Base-by-base conservation (phyloP, 1,140 invertebrate genomes). In the Latrodectus geometricus region DNA sequence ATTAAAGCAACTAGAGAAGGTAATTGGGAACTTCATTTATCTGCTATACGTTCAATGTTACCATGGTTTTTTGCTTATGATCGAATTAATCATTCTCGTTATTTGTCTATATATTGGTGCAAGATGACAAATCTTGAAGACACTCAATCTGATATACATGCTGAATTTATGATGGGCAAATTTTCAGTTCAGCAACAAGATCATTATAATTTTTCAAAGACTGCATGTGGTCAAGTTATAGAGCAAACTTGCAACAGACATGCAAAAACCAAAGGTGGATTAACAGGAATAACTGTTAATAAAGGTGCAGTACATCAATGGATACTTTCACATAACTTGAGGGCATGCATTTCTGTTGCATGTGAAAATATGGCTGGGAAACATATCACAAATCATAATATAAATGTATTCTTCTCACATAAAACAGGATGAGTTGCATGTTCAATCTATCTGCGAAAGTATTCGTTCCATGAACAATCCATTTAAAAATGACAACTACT, bases 211-310 rank as follows among this genome's bases (percentile, higher is more conserved):
- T 78, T 78, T 66, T 61, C 20, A 12, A 20, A 61, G 12, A 65
- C 86, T 88, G 15, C 88, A 23, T 83, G 86, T 2, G 88, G 87
- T 69, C 83, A 89, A 76, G 77, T 79, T 9, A 69, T 85, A 2
- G 85, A 88, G 69, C 77, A 88, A 87, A 88, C n/a, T 9, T 80
- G 82, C 2, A 89, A 88, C 65, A 77, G 54, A 70, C 88, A 88
- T 70, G 5, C 84, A 4, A 79, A 89, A 78, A 66, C 52, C 20
- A 78, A 48, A 49, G 61, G 76, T 48, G n/a, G n/a, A 65, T 23
- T 65, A 61, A 61, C 21, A 17, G 61, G 52, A 65, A 61, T 65
- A 78, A 35, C 35, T 35, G 35, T 35, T 35, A 35, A 35, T 35
- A 35, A 35, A 35, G 35, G 5, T 35, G 35, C 52, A 17, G 49